Percentiles rank a stretch among this genome's conserved stretches.
Conservation (phyloP, 2,797 vertebrate genomes). For the Sternarchorhynchus goeldii region DNA sequence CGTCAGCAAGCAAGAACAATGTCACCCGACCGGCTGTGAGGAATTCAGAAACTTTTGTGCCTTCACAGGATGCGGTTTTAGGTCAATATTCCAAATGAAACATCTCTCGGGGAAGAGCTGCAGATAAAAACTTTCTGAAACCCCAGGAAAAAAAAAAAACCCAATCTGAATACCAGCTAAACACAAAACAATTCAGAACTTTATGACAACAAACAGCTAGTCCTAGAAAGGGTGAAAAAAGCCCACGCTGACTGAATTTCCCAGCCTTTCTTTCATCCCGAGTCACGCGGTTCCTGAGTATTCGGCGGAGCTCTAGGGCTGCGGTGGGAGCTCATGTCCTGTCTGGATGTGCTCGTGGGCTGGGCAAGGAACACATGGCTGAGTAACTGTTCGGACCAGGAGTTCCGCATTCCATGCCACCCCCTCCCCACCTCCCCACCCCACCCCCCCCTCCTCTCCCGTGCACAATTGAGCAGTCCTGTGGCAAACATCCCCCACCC, state of each 20-base stretch:
- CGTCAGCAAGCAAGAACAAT: slow-evolving; percentile 18
- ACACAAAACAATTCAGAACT: not conserved
- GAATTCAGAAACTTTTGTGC: slow-evolving; percentile 14
- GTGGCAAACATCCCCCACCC: slow-evolving; percentile 54
- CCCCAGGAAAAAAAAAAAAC: not conserved
- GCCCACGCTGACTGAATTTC: slow-evolving; percentile 8
- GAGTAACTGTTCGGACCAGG: slow-evolving; percentile 63
- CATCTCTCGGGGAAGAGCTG: not conserved
- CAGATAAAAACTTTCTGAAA: not conserved
- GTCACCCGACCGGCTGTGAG: slow-evolving; percentile 23
- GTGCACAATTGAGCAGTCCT: slow-evolving; percentile 47
- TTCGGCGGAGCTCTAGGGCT: slow-evolving; percentile 10
- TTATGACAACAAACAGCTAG: not conserved
- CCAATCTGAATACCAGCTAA: not conserved
- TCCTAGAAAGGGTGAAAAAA: not conserved
- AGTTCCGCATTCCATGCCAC: slow-evolving; percentile 67
- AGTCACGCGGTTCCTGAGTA: slow-evolving; percentile 9
- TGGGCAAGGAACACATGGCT: slow-evolving; percentile 68
- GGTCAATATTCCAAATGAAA: not conserved
- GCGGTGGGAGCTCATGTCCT: slow-evolving; percentile 70
- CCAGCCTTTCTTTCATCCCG: not conserved
- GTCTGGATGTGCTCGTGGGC: slow-evolving; percentile 64
- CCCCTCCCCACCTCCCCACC: not conserved
- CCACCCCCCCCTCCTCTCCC: slow-evolving; percentile 5
- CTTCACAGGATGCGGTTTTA: not conserved